Evolutionary conservation across 1,140 invertebrate species (phyloP), one percentile per base, ranked within the genome.

Genomic region (Drosophila repleta): DNA sequence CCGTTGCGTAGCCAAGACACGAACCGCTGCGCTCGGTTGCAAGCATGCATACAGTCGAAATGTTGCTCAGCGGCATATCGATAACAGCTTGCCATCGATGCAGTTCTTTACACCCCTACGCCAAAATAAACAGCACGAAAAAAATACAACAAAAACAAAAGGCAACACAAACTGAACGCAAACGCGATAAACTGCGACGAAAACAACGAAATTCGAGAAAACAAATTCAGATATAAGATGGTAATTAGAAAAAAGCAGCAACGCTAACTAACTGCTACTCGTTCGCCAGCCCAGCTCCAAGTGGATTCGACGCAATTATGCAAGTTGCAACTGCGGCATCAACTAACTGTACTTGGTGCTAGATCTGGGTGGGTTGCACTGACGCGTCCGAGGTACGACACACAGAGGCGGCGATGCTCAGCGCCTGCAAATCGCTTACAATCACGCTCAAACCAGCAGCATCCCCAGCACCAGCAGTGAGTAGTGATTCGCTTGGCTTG

Each of bases 311-410:
- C 60, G 69, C 75, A 83, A 87, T 88, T 88, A 88, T 88, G 83
- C 83, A 88, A 88, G 83, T 88, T 82, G 78, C 82, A 72, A 75
- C 58, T 41, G 60, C 55, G 51, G 61, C 74, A 76, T 52, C 26
- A 72, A 64, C 60, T 58, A 74, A 69, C 56, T 62, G 66, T 69
- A 74, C 65, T 62, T 69, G 61, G 17, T 60, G n/a, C 35, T 78
- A 64, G 11, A 15, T 4, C 52, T 56, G 32, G 51, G 24, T 35
- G 32, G 53, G 48, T 71, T 53, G 55, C 56, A 35, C 51, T 15
- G 21, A 48, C 58, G 53, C 18, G 35, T 37, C 11, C 49, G 52
- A 17, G 20, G 7, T 21, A 35, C 48, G n/a, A n/a, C n/a, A n/a
- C n/a, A n/a, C n/a, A n/a, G n/a, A 6, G 43, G 20, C 26, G 49